Base-by-base conservation (phyloP, 1,140 invertebrate species). In the Drosophila santomea region DNA sequence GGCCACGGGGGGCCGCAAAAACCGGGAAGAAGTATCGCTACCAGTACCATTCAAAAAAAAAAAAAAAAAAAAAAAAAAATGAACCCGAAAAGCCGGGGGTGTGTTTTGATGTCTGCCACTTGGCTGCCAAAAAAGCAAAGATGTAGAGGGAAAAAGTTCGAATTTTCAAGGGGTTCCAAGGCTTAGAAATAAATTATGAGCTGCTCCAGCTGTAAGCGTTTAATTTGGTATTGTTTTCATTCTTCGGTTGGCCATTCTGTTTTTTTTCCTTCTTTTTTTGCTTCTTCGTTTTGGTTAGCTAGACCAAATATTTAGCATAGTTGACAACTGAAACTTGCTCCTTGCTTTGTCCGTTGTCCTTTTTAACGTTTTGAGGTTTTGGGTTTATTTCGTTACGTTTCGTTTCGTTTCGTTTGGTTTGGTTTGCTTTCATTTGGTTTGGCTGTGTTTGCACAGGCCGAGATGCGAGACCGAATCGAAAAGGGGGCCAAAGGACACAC, bases 31-130 rank as follows among this genome's bases (percentile, higher is more conserved):
- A 48, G 62, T 43, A 20, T 11, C 17, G 20, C 10, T 43, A 43
- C 41, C 41, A 20, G 43, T 45, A 15, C 55, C 38, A 23, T 63
- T 54, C n/a, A 39, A 57, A 68, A 69, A 56, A 32, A 32, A 10
- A 32, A 8, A 32, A 32, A 10, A 3, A 32, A 56, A 57, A 56
- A 32, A 32, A 8, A 32, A 7, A 32, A 32, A 32, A 2, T 7
- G 8, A 44, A 69, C 11, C 50, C 51, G 10, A 39, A 64, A 66
- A 59, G 73, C 74, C 73, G 74, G 74, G 83, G 83, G 79, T 79
- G 83, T 88, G 83, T 86, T 86, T 79, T 86, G 83, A 88, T 89
- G 83, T 88, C 84, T 88, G 84, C 79, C 80, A 84, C 75, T 82
- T 84, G 79, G 80, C 80, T 83, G 82, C 78, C 83, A 38, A 74